These are phyloP conservation scores for Eidolon helvum DNA, from an alignment of 2,113 vertebrate species.

Conservation along the genomic window DNA sequence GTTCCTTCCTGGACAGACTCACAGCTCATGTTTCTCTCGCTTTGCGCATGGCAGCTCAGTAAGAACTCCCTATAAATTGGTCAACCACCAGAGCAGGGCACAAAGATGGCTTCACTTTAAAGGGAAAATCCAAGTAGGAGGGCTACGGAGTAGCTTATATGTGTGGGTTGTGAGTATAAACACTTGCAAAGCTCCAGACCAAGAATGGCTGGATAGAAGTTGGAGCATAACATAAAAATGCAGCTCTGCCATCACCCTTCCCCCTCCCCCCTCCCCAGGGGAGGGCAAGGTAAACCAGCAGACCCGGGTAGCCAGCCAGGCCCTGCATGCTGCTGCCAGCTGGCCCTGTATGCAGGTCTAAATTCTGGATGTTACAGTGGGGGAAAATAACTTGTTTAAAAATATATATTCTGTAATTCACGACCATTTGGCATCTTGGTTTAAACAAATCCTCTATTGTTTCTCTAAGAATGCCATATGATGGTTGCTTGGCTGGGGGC, in stretches of 20 bases:
- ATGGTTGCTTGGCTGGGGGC: background rate
- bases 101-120: conserved; percentile 60
- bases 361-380: conserved; percentile 39
- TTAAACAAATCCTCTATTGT: conserved; percentile 75
- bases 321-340: conserved; percentile 53
- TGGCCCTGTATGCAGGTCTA: conserved; percentile 45
- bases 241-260: background rate
- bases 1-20: background rate
- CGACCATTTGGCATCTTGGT: conserved; percentile 64
- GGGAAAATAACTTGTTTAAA: conserved; percentile 62
- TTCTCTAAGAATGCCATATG: conserved; percentile 46
- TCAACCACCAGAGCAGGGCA: background rate
- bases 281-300: conserved; percentile 45
- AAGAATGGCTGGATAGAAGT: conserved; percentile 52
- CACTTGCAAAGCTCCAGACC: conserved; percentile 54
- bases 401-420: conserved; percentile 63
- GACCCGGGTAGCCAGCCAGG: background rate
- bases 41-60: background rate
- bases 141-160: background rate
- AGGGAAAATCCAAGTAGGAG: conserved; percentile 62
- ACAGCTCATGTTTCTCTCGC: background rate
- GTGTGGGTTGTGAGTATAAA: background rate
- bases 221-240: background rate
- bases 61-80: background rate
- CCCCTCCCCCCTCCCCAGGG: background rate